A percentile compares a stretch with the other conserved stretches of the same genome.
These are phyloP conservation scores for Elaeidobius kamerunicus DNA, from an alignment of 2,888 invertebrate species.

Conservation along the genomic window DNA sequence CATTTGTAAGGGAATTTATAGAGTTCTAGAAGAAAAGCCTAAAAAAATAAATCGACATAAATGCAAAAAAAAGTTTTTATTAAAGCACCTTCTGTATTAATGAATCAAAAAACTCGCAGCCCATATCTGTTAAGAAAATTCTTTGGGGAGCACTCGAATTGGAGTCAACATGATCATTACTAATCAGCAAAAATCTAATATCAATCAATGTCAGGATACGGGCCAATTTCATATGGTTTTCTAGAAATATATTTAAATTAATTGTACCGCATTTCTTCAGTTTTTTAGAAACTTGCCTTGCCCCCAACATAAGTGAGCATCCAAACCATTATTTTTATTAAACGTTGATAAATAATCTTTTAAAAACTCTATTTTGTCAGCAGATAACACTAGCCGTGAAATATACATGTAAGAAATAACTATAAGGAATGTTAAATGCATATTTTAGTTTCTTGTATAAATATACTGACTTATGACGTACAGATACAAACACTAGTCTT, in stretches of 20 bases:
- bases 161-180: neutral
- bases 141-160: neutral
- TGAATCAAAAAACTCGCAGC: conserved; percentile 10
- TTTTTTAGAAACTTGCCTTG: conserved; percentile 12
- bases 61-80: neutral
- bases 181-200: neutral
- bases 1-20: conserved; percentile 23
- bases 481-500: no score
- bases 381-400: no score
- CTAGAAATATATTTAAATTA: neutral
- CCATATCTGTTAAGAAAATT: conserved; percentile 12
- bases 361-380: conserved; percentile 11
- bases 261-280: neutral
- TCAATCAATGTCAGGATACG: neutral
- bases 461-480: no score
- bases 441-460: no score
- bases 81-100: no score
- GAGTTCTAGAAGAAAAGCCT: conserved; percentile 6
- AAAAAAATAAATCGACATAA: no score
- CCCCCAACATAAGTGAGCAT: conserved; percentile 18
- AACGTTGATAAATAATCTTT: conserved; percentile 5
- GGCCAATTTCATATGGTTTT: neutral
- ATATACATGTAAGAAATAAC: no score
- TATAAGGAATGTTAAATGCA: no score
- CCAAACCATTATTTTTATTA: neutral